Base-by-base conservation (phyloP, 1,140 invertebrate genomes). In the Octopus bimaculoides region DNA sequence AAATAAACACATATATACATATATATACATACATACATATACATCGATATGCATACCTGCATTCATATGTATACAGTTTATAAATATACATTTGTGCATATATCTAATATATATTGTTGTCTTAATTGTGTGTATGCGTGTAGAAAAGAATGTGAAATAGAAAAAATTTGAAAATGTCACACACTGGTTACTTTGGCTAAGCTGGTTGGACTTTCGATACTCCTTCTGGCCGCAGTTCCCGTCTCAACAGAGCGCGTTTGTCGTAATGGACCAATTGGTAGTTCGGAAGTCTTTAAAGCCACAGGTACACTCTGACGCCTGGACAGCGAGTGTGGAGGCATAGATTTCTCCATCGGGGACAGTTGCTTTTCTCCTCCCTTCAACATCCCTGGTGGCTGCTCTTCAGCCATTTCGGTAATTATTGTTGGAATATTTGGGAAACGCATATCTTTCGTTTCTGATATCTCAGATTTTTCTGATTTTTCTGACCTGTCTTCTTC, bases 381-480 rank as follows among this genome's bases (percentile, higher is more conserved):
- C 17, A 71, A n/a, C 20, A 53, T 14, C 20, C 74, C 74, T 17
- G 74, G 52, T 52, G 41, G 41, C 74, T 52, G 26, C 2, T 75
- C 74, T 41, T 75, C 74, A 53, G 26, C 41, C 74, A 75, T 80
- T 79, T 84, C 84, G 17, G 81, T 85, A n/a, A 85, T 79, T n/a
- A 86, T 84, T 53, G 83, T 85, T 10, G 85, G 84, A 78, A 84
- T 83, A n/a, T 82, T 84, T 56, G 82, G 85, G 54, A 86, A 84
- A 17, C 83, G 77, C 54, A 84, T 81, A 80, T 84, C 83, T 76
- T 82, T 83, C 5, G 83, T 83, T 71, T 83, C 82, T 8, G 77
- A 73, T 77, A 81, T 82, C 52, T 61, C 53, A 8, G 17, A 20
- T 17, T 71, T 54, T 52, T 54, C 10, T 14, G 66, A 78, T 52